Evolutionary conservation across 1,140 invertebrate species (phyloP), one percentile per base, ranked within the genome.

Genomic region (Galleria mellonella): DNA sequence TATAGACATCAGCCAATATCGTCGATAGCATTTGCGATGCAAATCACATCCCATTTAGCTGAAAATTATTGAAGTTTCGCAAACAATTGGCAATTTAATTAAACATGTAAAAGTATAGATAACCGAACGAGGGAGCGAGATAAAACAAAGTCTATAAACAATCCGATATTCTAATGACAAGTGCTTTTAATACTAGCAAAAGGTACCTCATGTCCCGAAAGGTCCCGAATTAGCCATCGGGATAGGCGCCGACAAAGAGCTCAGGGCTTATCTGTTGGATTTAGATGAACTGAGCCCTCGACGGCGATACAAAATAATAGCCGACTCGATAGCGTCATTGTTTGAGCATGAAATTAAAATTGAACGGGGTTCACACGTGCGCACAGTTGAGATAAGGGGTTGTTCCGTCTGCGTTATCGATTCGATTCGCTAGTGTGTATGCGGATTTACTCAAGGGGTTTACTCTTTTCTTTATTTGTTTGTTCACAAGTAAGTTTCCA

Each of bases 341-440:
- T 84, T 84, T 84, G 75, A 79, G 79, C 79, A 84, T 84, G 75
- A 84, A 84, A 84, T 84, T 84, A 84, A 84, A 84, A 84, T 83
- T 83, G 79, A 82, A 73, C 75, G 68, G 66, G 64, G 75, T 82
- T 83, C 79, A 82, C 79, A 83, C 79, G 79, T 83, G 79, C 77
- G 70, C 73, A 68, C 54, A 33, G 69, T 64, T 46, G 50, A 76
- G 79, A 83, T 84, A 84, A 84, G 75, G 79, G 77, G 66, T 64
- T 65, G 58, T 47, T 44, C 48, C 56, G 55, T 61, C 55, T 61
- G 52, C 55, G 57, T 60, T 61, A 73, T 76, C 69, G 71, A 75
- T 76, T 74, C 63, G 57, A 62, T 71, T 65, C 55, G 60, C 56
- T 66, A 78, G 57, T 76, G 76, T 74, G 65, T 51, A 47, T 60